A percentile compares a stretch with the other conserved stretches of the same genome.
These are phyloP conservation scores for Onychostruthus taczanowskii DNA, from an alignment of 2,113 vertebrate genomes.

Conservation along the genomic window DNA sequence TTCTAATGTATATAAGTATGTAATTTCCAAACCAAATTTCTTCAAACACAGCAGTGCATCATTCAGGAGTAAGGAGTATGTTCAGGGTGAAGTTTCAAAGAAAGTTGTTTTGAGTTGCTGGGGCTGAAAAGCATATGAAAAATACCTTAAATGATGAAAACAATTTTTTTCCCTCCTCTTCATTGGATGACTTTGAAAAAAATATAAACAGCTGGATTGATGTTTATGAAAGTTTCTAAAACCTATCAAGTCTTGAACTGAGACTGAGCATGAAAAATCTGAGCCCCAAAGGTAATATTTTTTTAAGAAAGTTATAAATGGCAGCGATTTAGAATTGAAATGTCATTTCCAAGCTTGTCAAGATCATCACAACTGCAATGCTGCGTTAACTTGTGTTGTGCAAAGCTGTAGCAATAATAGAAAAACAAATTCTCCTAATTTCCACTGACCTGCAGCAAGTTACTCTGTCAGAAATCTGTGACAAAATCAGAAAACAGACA, in stretches of 20 bases:
- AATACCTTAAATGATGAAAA: slow-evolving; percentile 7
- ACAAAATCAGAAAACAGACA: background rate
- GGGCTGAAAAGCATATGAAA: background rate
- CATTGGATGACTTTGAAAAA: background rate
- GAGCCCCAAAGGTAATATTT: background rate
- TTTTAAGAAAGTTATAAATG: slow-evolving; percentile 8
- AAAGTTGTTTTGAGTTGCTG: slow-evolving; percentile 14
- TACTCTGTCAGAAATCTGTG: background rate
- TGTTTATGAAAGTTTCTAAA: slow-evolving; percentile 36
- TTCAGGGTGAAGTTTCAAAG: slow-evolving; percentile 10
- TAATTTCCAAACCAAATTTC: slow-evolving; percentile 62
- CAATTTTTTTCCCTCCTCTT: background rate
- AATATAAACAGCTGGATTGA: background rate
- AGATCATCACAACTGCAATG: background rate
- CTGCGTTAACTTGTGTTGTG: background rate
- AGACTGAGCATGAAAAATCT: background rate
- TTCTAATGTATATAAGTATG: slow-evolving; percentile 40
- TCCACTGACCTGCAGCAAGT: background rate
- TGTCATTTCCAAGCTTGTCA: background rate
- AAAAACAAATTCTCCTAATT: background rate
- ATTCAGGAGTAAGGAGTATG: background rate
- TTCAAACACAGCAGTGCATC: slow-evolving; percentile 41
- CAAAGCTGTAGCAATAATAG: background rate
- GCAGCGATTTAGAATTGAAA: slow-evolving; percentile 25
- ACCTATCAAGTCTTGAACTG: background rate